Evolutionary conservation across 2,888 invertebrate genomes (phyloP), one percentile per base, ranked within the genome.

Genomic region (Cephalotes varians): DNA sequence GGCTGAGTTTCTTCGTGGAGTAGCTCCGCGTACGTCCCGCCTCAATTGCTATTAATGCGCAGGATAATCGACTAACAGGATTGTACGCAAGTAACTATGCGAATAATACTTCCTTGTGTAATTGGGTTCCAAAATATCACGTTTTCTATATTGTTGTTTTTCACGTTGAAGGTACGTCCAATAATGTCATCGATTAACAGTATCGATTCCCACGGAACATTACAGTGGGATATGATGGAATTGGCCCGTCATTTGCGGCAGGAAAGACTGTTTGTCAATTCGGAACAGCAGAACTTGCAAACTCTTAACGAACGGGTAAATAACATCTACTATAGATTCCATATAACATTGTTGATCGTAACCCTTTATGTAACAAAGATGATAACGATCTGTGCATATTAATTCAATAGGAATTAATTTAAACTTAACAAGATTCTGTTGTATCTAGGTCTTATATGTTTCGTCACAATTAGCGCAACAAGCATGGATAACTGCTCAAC

Each of bases 401-500:
- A 37, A 67, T 44, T 34, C 44, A n/a, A 12, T 1, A 34, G 10
- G 21, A n/a, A 37, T 25, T 5, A 21, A 25, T 28, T n/a, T n/a
- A n/a, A n/a, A n/a, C 3, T 69, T 12, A 58, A 44, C 9, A 28
- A n/a, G n/a, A 15, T 34, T 28, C 15, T 28, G 28, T 77, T 82
- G 9, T 56, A 65, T 88, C 65, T 74, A 96, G 96, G 95, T 96
- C 28, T 92, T 95, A 69, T 95, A 94, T 82, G 95, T 96, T 72
- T 96, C 96, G 0, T 96, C 96, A 86, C 95, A 95, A 82, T 94
- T 97, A 64, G 96, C 96, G 37, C 97, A 98, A 94, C 96, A 97
- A 83, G 97, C 98, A 49, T 99, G 98, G 98, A 96, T 98, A 85
- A 97, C 98, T 85, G 97, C 97, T 3, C 98, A 98, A 94, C 98